Percentiles rank a stretch among this genome's conserved stretches.
Conservation (phyloP, 2,113 vertebrate genomes). For the Cololabis saira region DNA sequence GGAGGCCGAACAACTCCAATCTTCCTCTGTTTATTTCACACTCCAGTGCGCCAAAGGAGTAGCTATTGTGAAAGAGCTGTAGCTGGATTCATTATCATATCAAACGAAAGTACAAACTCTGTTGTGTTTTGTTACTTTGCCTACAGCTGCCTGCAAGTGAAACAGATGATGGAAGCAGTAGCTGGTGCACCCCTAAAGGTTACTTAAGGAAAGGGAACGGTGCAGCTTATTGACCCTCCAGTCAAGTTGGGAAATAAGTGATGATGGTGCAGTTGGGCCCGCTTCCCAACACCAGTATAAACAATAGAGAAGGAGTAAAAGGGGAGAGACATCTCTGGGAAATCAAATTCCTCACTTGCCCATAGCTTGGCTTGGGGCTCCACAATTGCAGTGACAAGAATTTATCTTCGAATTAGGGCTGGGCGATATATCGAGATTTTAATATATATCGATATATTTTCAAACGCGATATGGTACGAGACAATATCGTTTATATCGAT, state of each 20-base stretch:
- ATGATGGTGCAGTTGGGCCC: constrained; percentile 28
- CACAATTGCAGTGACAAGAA: constrained; percentile 16
- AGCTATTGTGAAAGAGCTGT: background rate
- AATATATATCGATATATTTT: too few relatives aligned
- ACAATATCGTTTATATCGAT: too few relatives aligned
- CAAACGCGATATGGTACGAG: too few relatives aligned
- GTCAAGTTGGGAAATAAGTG: constrained; percentile 58
- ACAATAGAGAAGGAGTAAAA: constrained; percentile 4
- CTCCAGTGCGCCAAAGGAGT: too few relatives aligned
- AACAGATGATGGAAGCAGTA: constrained; percentile 3
- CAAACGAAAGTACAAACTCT: constrained; percentile 3
- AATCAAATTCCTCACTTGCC: too few relatives aligned
- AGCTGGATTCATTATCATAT: constrained; percentile 6
- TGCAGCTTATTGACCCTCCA: constrained; percentile 64
- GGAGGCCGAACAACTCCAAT: too few relatives aligned
- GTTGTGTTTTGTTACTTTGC: background rate
- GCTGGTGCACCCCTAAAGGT: constrained; percentile 46
- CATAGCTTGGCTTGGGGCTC: too few relatives aligned
- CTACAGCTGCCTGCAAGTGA: constrained; percentile 8
- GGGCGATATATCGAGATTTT: too few relatives aligned
- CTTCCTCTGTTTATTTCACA: too few relatives aligned
- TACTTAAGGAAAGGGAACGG: constrained; percentile 47
- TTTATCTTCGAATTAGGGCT: too few relatives aligned
- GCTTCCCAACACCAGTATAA: constrained; percentile 28
- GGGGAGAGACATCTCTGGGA: constrained; percentile 33